phyloP scores from a whole-genome alignment of 1,140 invertebrate genomes.

The Caenorhabditis brenneri region DNA sequence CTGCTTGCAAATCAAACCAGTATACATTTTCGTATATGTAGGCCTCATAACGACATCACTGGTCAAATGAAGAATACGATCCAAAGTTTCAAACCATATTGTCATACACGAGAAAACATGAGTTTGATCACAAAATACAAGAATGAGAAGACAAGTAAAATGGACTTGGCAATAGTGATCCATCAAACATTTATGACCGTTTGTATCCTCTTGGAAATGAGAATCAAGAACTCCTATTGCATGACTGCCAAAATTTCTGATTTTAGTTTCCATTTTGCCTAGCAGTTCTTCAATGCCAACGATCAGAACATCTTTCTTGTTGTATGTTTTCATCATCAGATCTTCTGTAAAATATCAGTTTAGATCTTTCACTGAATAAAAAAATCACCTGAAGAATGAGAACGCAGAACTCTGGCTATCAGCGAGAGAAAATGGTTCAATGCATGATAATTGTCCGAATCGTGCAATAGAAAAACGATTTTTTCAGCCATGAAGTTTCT shows the following conservation, averaged over 20 bases:
- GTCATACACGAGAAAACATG: neutral
- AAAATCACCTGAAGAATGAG: neutral
- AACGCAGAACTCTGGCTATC: neutral
- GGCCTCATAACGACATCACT: too few relatives aligned
- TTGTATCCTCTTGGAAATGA: neutral
- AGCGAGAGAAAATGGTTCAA: neutral
- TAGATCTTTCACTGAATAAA: neutral
- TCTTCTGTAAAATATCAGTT: neutral
- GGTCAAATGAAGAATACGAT: neutral
- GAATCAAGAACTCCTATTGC: neutral
- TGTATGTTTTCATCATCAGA: neutral
- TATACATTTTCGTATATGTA: neutral
- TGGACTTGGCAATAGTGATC: neutral
- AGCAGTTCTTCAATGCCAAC: neutral
- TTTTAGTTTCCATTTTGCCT: neutral
- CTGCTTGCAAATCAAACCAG: neutral
- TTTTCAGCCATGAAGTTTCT: slow-evolving; percentile 25
- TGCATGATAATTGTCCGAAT: neutral
- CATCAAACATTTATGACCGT: too few relatives aligned
- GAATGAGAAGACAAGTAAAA: neutral
- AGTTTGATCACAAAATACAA: neutral
- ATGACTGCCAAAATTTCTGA: neutral
- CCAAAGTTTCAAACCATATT: neutral
- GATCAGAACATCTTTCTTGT: neutral
- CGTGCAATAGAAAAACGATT: neutral